Evolutionary conservation across 2,797 vertebrate species (phyloP), one percentile per base, ranked within the genome.

Genomic region (Steatocranus sp.): DNA sequence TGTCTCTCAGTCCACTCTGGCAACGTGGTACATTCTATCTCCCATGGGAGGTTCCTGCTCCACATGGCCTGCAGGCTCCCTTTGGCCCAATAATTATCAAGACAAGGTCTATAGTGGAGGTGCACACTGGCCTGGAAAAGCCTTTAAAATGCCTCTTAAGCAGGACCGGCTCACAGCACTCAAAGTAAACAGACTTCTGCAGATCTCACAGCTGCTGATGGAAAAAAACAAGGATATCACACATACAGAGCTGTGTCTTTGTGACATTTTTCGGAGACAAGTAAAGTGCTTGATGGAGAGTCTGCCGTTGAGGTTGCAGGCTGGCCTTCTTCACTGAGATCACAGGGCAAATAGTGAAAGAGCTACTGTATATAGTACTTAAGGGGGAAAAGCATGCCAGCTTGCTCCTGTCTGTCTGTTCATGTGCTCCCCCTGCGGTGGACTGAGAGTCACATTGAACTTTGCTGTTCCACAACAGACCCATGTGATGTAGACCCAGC

Each of bases 111-210:
- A 84, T 30, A 84, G 43, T 81, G 81, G 78, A 83, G 75, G 75
- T 74, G 56, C 83, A 86, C 83, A 63, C 75, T 11, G 76, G 86
- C 85, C 91, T 90, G 91, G 90, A 88, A 90, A 89, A 88, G 20
- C 75, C 34, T 83, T 89, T 76, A 86, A 83, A 91, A 85, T 88
- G 84, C 79, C 76, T 86, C 70, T 17, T 75, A 48, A 78, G 87
- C 34, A 50, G 76, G 27, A 61, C 43, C 73, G 66, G 34, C 58
- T 53, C 58, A 75, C 54, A 74, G 49, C 36, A 75, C 75, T 4
- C 18, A 79, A 51, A 41, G 73, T 81, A 85, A 91, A 89, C 83
- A 86, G 61, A 63, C 34, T 50, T 86, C 20, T 81, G 68, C 84
- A 75, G 80, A 80, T 38, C 20, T 84, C 49, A 43, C 79, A 84